Conservation (phyloP, 2,888 invertebrate genomes). For the Brassicogethes aeneus region DNA sequence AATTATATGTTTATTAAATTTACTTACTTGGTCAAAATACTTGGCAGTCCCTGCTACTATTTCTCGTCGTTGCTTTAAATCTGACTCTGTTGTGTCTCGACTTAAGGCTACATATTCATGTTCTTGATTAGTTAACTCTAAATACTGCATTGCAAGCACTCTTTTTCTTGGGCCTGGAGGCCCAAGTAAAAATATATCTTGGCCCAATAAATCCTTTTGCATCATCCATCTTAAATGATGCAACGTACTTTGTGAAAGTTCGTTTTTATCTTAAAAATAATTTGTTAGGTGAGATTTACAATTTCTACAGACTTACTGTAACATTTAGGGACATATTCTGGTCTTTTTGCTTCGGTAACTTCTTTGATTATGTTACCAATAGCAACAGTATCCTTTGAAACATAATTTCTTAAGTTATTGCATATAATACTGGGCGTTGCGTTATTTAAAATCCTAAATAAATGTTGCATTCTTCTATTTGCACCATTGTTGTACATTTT, state of each 20-base stretch:
- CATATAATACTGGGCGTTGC: conserved; percentile 16
- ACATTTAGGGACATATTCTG: conserved; percentile 76
- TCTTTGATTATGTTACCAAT: conserved; percentile 68
- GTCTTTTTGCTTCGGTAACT: conserved; percentile 52
- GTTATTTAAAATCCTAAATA: conserved; percentile 25
- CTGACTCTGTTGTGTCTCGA: conserved; percentile 93
- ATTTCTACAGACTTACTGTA: conserved; percentile 55
- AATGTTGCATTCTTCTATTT: conserved; percentile 23
- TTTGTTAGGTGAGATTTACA: background rate
- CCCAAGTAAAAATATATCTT: conserved; percentile 93
- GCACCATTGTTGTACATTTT: conserved; percentile 23
- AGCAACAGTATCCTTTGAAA: conserved; percentile 50
- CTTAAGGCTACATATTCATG: conserved; percentile 90
- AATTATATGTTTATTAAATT: conserved; percentile 2
- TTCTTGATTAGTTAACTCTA: conserved; percentile 83
- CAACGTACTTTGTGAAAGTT: conserved; percentile 61
- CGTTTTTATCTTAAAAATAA: conserved; percentile 44
- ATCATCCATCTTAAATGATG: conserved; percentile 91
- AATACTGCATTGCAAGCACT: conserved; percentile 76
- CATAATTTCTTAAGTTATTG: conserved; percentile 29
- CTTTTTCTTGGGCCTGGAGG: conserved; percentile 79
- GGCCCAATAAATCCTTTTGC: conserved; percentile 86
- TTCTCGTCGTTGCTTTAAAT: conserved; percentile 91
- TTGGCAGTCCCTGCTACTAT: conserved; percentile 79
- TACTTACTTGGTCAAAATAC: conserved; percentile 81